Base-by-base conservation (phyloP, 1,140 invertebrate species). In the Drosophila asahinai region DNA sequence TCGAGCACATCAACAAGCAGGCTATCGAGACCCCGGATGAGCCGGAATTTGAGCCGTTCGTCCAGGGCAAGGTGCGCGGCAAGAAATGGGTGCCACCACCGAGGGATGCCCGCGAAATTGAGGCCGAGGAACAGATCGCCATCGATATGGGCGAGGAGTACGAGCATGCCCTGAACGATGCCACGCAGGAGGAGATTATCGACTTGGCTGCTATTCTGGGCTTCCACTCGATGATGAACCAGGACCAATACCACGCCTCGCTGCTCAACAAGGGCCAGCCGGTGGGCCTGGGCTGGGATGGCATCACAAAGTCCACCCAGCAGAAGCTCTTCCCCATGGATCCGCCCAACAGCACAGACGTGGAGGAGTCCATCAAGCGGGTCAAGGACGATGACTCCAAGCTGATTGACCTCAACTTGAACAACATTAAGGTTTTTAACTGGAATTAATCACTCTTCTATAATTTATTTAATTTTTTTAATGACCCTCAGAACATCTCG, bases 161-260 rank as follows among this genome's bases (percentile, higher is more conserved):
- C 94, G 98, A 99, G 93, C 95, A 96, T 91, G 98, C 99, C n/a
- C 94, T 99, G 19, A 95, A 94, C 17, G 94, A 95, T 81, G 99
- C 99, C 42, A 96, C 97, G 74, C 99, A 99, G 94, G 98, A 99
- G 94, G 99, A 99, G 95, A 97, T 99, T 77, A 99, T 99, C 82
- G 99, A 99, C 95, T 95, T 99, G 86, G 99, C 99, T 91, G 98
- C 98, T 94, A 99, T 99, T 94, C 95, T 99, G 74, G 99, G 99
- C 86, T 99, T 99, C 94, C 99, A 99, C 94, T 99, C 98, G 57
- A 99, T 99, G 97, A 97, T 99, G 96, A 99, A 99, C 94, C 99
- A 99, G 95, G 98, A 99, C 93, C 99, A 99, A 94, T 99, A 99
- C 94, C 98, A 99, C 94, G 98, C 98, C 58, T 99, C 98, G 45